A percentile compares a stretch with the other conserved stretches of the same genome.
phyloP scores from a whole-genome alignment of 2,797 vertebrate genomes.

The Neoniphon sammara region DNA sequence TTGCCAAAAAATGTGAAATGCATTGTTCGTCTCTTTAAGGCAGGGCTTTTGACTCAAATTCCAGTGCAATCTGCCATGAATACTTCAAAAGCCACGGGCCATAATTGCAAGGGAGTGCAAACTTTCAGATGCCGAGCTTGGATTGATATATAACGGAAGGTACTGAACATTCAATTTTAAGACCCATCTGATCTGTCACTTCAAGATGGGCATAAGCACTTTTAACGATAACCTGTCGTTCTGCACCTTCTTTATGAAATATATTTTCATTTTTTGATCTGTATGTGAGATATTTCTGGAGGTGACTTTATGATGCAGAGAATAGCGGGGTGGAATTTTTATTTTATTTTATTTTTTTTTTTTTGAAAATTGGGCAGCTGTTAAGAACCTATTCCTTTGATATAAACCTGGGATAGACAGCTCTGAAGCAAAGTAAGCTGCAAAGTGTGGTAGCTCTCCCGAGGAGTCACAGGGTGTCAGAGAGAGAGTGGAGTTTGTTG shows the following conservation, averaged over 20 bases:
- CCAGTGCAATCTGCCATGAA: slow-evolving; percentile 48
- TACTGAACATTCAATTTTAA: slow-evolving; percentile 39
- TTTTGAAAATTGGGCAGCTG: slow-evolving; percentile 51
- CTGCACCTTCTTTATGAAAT: slow-evolving; percentile 33
- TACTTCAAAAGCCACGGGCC: slow-evolving; percentile 27
- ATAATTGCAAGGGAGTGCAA: slow-evolving; percentile 34
- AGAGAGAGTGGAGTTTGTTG: slow-evolving; percentile 51
- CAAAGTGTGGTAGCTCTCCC: slow-evolving; percentile 54
- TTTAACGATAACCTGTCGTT: slow-evolving; percentile 26
- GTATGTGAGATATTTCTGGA: slow-evolving; percentile 44
- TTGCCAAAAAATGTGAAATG: slow-evolving; percentile 62
- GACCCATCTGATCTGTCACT: slow-evolving; percentile 39
- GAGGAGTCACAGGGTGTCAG: slow-evolving; percentile 46
- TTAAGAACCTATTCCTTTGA: slow-evolving; percentile 66
- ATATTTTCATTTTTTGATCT: slow-evolving; percentile 37
- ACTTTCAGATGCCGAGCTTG: slow-evolving; percentile 43
- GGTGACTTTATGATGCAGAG: slow-evolving; percentile 62
- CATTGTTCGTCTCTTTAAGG: slow-evolving; percentile 38
- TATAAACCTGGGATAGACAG: slow-evolving; percentile 64
- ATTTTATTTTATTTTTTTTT: slow-evolving; percentile 27
- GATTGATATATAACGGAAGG: slow-evolving; percentile 40
- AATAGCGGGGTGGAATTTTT: slow-evolving; percentile 21
- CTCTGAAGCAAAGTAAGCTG: slow-evolving; percentile 67
- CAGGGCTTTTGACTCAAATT: slow-evolving; percentile 50
- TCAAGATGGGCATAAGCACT: slow-evolving; percentile 13